Base-by-base conservation (phyloP, 2,113 vertebrate species). In the Esox niger region DNA sequence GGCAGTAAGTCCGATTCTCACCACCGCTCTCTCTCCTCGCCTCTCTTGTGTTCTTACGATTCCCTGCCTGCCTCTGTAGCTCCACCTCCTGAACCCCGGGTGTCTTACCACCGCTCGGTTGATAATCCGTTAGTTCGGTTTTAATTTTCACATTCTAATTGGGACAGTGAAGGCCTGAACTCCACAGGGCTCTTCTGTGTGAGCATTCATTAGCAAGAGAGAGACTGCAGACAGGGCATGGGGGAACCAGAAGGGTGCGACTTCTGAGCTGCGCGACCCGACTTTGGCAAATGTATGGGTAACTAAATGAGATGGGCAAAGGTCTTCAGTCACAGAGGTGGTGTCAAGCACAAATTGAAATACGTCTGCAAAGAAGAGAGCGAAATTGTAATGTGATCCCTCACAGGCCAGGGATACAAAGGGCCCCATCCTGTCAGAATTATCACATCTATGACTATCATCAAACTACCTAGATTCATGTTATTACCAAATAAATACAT, bases 131-230 rank as follows among this genome's bases (percentile, higher is more conserved):
- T 72, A 70, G 61, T 64, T 81, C 69, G 66, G 74, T 83, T 83
- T 80, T n/a, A 86, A 91, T 90, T 87, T 86, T 82, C 84, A 88
- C 82, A 79, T 89, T 91, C 88, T 90, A 92, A 92, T 90, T 88
- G 90, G 88, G 75, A 76, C 43, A 64, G 79, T 80, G 80, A 66
- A 52, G 66, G 71, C 52, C 70, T 33, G 46, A 70, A 68, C 71
- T 77, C 69, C 70, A 66, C 67, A 81, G 82, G 43, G 15, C 23
- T 68, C 64, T 86, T 67, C 66, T 21, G 70, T 75, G 79, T 68
- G 80, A 87, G 82, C 85, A 80, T 87, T 90, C 85, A 88, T 89
- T 88, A 90, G 81, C 81, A 76, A 69, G 68, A 71, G 67, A 69
- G 55, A 55, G 52, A 63, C 74, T 66, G 76, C 70, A 69, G 78